Base-by-base conservation (phyloP, 2,113 vertebrate genomes). In the Amphilophus citrinellus region DNA sequence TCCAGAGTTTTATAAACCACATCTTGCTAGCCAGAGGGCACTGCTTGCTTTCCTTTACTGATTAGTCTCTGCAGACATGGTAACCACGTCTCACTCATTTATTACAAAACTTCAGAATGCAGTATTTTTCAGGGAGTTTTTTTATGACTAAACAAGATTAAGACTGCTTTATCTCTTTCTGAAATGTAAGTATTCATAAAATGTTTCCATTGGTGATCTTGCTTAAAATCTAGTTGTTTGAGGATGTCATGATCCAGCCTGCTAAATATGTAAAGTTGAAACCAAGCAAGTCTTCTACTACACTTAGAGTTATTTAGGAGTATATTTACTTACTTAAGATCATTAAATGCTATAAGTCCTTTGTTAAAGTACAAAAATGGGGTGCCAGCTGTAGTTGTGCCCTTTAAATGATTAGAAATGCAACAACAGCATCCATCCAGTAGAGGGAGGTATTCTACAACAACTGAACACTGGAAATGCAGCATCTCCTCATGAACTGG, bases 391-490 rank as follows among this genome's bases (percentile, higher is more conserved):
- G 50, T 14, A 71, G 18, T 6, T 71, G 42, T 50, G 42, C 30
- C 2, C 5, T 10, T 71, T 79, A 4, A 65, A 20, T 20, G 11
- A 35, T 4, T 3, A 14, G 13, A 47, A 9, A 61, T 83, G 93
- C 87, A 94, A 79, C 53, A 39, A 32, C 77, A 37, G 7, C 1
- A 3, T 63, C 1, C 27, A 0, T 82, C 89, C 94, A 91, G 89
- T 80, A 95, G 93, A 91, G 91, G 0, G 86, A 60, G 86, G 84
- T 91, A 53, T 91, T 93, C 73, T 86, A 81, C 84, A 89, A 88
- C 86, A 84, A 30, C 86, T 87, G 63, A 66, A 3, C 37, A 39
- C 17, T 57, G 15, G 9, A 73, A 83, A 76, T 32, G 56, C 10
- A 3, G 65, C 10, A 32, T 53, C 47, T 30, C 15, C 30, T 79